These are phyloP conservation scores for Ectobius pallidus DNA, from an alignment of 2,888 invertebrate species.

Conservation along the genomic window DNA sequence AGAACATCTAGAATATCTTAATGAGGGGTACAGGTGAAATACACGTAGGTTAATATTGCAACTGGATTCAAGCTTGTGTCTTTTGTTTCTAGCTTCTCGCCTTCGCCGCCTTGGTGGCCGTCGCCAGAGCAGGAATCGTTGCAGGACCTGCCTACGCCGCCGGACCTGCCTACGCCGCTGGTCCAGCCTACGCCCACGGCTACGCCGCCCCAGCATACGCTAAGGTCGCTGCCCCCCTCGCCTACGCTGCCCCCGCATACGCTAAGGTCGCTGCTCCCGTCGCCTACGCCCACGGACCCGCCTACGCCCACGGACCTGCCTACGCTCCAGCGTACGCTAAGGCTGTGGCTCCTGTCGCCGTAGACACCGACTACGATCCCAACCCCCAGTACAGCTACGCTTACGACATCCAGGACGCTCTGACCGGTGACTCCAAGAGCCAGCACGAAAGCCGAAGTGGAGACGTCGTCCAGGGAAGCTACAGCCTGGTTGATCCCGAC, in stretches of 20 bases:
- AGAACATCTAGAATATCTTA: no score
- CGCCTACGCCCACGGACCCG: constrained; percentile 45
- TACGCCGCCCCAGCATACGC: constrained; percentile 33
- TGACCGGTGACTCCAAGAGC: constrained; percentile 37
- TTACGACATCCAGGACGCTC: constrained; percentile 37
- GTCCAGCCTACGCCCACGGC: constrained; percentile 35
- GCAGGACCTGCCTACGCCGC: constrained; percentile 36
- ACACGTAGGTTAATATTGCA: no score
- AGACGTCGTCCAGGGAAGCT: constrained; percentile 42
- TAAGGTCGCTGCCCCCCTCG: constrained; percentile 13
- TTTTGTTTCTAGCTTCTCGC: constrained; percentile 39
- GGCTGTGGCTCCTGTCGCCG: constrained; percentile 40
- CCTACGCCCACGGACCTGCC: constrained; percentile 40
- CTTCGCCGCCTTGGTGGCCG: constrained; percentile 43
- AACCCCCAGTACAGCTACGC: constrained; percentile 37
- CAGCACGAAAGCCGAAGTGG: constrained; percentile 37
- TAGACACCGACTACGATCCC: constrained; percentile 38
- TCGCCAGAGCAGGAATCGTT: constrained; percentile 41
- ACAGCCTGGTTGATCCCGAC: constrained; percentile 39
- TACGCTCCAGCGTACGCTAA: constrained; percentile 46
- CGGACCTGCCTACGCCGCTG: constrained; percentile 33
- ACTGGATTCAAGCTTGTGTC: no score
- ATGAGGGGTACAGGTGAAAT: no score
- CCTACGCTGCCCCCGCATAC: constrained; percentile 42
- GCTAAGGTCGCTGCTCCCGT: constrained; percentile 41